Conservation (phyloP, 2,797 vertebrate genomes). For the Varecia variegata region DNA sequence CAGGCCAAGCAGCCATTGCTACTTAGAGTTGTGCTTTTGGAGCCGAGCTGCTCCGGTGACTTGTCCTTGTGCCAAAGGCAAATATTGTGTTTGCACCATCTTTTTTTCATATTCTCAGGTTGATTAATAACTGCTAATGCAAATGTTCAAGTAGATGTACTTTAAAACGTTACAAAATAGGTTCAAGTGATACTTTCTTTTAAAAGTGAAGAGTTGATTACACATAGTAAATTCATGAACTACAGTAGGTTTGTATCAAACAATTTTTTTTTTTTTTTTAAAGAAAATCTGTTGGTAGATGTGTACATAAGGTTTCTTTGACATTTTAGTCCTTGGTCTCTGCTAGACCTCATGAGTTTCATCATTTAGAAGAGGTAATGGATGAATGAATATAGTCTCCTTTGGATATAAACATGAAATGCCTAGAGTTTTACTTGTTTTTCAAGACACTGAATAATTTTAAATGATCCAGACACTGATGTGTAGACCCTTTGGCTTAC, state of each 20-base stretch:
- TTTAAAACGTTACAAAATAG: conserved; percentile 33
- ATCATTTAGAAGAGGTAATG: background rate
- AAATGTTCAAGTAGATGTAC: conserved; percentile 44
- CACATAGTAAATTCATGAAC: conserved; percentile 43
- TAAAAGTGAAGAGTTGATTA: conserved; percentile 44
- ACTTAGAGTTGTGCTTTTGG: background rate
- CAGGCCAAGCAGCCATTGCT: background rate
- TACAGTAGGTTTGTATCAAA: conserved; percentile 65
- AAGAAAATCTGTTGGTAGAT: conserved; percentile 45
- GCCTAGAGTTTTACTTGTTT: background rate
- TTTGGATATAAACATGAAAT: background rate
- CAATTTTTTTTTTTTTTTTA: background rate
- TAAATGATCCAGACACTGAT: conserved; percentile 26
- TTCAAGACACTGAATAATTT: conserved; percentile 56
- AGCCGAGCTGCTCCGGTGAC: conserved; percentile 21
- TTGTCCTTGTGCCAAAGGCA: conserved; percentile 81
- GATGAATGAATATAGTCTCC: background rate
- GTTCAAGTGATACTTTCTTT: conserved; percentile 47
- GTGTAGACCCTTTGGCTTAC: background rate
- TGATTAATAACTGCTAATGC: conserved; percentile 64
- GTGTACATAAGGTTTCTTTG: conserved; percentile 9
- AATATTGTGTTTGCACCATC: conserved; percentile 77
- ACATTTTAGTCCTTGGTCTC: conserved; percentile 24
- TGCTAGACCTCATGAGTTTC: conserved; percentile 5
- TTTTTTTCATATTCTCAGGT: conserved; percentile 81